Percentiles rank a stretch among this genome's conserved stretches.
phyloP scores from a whole-genome alignment of 2,113 vertebrate genomes.

The zebrafish (Danio rerio) region DNA sequence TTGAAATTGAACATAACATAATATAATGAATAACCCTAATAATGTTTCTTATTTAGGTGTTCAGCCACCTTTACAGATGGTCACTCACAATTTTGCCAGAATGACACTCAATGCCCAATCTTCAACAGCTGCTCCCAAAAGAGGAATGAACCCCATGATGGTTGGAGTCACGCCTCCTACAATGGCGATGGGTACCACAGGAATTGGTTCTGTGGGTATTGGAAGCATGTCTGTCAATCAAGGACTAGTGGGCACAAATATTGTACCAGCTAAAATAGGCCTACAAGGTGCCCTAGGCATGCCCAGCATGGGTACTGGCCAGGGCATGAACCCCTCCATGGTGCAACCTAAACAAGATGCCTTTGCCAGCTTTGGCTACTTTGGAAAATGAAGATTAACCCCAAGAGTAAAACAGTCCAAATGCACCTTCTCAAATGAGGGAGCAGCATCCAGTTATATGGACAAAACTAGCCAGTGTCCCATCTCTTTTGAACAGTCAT shows the following conservation, averaged over 20 bases:
- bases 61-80: slow-evolving; percentile 86
- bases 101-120: slow-evolving; percentile 87
- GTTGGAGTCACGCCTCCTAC: slow-evolving; percentile 78
- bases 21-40: too few relatives aligned
- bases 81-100: slow-evolving; percentile 89
- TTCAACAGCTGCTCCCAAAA: slow-evolving; percentile 76
- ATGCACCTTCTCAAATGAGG: slow-evolving; percentile 71
- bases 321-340: slow-evolving; percentile 76
- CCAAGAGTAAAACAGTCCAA: slow-evolving; percentile 38
- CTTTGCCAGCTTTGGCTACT: slow-evolving; percentile 98
- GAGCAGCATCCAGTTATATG: slow-evolving; percentile 72
- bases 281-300: slow-evolving; percentile 79
- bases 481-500: slow-evolving; percentile 45
- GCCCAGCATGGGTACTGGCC: slow-evolving; percentile 78
- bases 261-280: slow-evolving; percentile 79
- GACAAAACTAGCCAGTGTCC: slow-evolving; percentile 58
- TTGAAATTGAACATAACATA: too few relatives aligned
- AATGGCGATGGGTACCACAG: slow-evolving; percentile 84
- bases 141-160: slow-evolving; percentile 79
- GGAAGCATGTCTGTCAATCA: slow-evolving; percentile 50
- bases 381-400: slow-evolving; percentile 87
- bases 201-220: slow-evolving; percentile 87
- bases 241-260: slow-evolving; percentile 79
- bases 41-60: slow-evolving; percentile 71
- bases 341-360: slow-evolving; percentile 96